Evolutionary conservation across 2,113 vertebrate genomes (phyloP).

Genomic region (Cygnus buccinator): DNA sequence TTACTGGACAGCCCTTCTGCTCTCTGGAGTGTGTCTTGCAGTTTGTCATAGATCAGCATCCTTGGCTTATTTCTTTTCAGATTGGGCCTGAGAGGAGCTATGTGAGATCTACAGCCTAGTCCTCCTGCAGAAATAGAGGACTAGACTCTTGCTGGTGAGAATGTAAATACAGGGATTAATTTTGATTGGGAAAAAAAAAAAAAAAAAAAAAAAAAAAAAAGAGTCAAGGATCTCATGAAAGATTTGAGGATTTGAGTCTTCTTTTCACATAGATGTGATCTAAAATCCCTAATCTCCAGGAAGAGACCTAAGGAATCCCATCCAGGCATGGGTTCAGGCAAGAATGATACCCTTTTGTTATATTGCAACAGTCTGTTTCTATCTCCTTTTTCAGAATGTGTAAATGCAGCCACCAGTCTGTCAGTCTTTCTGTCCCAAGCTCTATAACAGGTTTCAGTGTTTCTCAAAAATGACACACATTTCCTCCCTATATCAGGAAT

Average conservation of each 20-base stretch:
- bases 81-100: neutral
- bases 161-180: rapidly evolving
- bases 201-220: neutral
- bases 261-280: neutral
- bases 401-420: neutral
- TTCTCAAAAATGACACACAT: neutral
- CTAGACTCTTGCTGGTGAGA: neutral
- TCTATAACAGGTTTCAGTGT: neutral
- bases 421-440: neutral
- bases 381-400: neutral
- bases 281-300: neutral
- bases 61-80: neutral
- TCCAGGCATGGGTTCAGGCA: neutral
- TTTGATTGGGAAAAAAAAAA: neutral
- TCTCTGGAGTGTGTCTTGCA: neutral
- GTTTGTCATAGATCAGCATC: rapidly evolving
- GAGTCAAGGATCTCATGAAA: neutral
- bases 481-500: neutral
- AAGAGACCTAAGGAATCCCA: neutral
- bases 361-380: neutral
- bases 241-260: neutral
- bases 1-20: neutral
- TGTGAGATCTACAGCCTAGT: neutral
- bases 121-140: neutral
- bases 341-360: neutral